Base-by-base conservation (phyloP, 2,888 invertebrate genomes). In the Aleiodes testaceus region DNA sequence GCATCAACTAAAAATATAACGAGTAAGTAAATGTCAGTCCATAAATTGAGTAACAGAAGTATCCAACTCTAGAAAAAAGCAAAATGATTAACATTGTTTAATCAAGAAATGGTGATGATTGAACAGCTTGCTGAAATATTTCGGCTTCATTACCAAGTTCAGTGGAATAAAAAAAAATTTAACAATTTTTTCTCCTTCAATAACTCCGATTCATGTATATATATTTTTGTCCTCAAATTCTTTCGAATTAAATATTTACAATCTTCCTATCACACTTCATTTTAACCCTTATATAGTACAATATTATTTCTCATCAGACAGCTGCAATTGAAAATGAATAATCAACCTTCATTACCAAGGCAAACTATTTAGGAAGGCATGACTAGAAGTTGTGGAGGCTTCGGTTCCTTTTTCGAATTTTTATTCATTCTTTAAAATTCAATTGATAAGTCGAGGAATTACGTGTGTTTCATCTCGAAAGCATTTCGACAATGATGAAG, bases 371-470 rank as follows among this genome's bases (percentile, higher is more conserved):
- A 59, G 59, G 66, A 76, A 74, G 74, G 72, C 70, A 67, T 76
- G 76, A 76, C 76, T 76, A 76, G 76, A 75, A 72, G 55, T 63
- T 73, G 36, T 74, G 72, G 74, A 73, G 66, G 73, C 72, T 68
- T 70, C 73, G 72, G 26, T 26, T 26, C 26, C 5, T 26, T 26
- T n/a, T n/a, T n/a, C n/a, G n/a, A n/a, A 73, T 75, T 26, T n/a
- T 26, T 1, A 49, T 16, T 16, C 14, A 9, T 36, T 36, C 9
- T 36, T 11, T n/a, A n/a, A n/a, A 26, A 26, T 36, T 7, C 11
- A 36, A 36, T 16, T 49, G 14, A 6, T 6, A 49, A 49, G 49
- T 49, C 49, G 16, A 11, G 2, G 14, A 36, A 11, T 36, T 9
- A 2, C 14, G 45, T n/a, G 49, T n/a, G 3, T 6, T 49, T 49